These are phyloP conservation scores for Patiria miniata DNA, from an alignment of 35 echinoderm and acorn worm species.

Conservation along the genomic window DNA sequence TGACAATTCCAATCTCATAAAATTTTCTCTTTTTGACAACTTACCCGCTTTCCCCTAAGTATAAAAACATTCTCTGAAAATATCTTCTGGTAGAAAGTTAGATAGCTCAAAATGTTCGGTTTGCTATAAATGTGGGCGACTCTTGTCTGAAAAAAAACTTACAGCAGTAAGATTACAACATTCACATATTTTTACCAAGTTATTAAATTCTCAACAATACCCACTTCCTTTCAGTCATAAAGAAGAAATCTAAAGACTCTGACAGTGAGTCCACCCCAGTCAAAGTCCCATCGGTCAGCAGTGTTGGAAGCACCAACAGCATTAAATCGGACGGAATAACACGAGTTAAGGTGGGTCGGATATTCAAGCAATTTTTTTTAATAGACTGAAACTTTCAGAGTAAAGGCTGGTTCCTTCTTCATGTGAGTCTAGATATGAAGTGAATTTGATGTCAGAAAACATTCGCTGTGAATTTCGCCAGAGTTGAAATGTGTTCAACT, in stretches of 20 bases:
- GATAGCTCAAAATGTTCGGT: background rate
- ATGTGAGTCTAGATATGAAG: too few species aligned
- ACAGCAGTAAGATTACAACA: too few species aligned
- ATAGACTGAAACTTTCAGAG: background rate
- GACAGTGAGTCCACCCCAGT: constrained; percentile 47
- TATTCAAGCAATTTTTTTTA: background rate
- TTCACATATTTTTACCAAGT: too few species aligned
- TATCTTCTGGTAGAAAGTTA: background rate
- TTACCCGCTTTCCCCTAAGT: background rate
- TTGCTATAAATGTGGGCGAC: background rate
- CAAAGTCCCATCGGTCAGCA: constrained; percentile 1
- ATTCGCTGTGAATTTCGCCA: too few species aligned
- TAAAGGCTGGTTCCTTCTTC: too few species aligned
- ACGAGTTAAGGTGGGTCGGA: background rate
- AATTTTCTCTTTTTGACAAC: background rate
- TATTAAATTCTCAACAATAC: too few species aligned
- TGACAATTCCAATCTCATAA: background rate
- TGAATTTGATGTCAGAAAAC: too few species aligned
- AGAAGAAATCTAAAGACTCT: constrained; percentile 71
- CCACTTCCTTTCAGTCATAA: constrained; percentile 21
- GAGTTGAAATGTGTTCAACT: too few species aligned
- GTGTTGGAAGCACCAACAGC: background rate
- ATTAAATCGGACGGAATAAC: background rate
- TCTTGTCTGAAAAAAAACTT: too few species aligned
- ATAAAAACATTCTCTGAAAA: background rate